Conservation (phyloP, 2,888 invertebrate species). For the Nomada fucata region DNA sequence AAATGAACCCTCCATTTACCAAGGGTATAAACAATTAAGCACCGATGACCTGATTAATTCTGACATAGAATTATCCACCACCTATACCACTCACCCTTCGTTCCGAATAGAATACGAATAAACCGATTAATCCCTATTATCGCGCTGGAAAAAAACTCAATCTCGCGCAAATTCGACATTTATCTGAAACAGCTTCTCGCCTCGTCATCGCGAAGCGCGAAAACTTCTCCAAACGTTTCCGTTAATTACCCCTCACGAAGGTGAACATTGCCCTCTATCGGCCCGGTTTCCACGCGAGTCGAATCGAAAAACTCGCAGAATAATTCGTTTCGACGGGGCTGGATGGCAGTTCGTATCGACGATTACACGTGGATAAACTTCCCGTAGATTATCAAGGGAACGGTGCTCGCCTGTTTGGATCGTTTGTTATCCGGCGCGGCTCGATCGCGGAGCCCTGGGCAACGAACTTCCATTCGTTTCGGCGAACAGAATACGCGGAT, state of each 20-base stretch:
- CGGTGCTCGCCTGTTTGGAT: conserved; percentile 36
- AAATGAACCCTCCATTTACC: too few relatives aligned
- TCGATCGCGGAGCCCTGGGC: conserved; percentile 26
- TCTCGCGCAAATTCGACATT: too few relatives aligned
- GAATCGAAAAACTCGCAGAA: background rate
- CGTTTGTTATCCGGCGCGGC: conserved; percentile 38
- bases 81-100: too few relatives aligned
- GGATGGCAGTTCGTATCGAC: conserved; percentile 22
- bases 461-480: conserved; percentile 47
- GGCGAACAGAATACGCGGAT: conserved; percentile 36
- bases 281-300: background rate
- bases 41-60: too few relatives aligned
- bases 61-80: too few relatives aligned
- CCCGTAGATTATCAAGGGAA: background rate
- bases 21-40: too few relatives aligned
- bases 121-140: too few relatives aligned
- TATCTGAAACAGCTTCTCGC: too few relatives aligned
- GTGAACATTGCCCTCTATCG: background rate
- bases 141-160: too few relatives aligned
- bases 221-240: background rate
- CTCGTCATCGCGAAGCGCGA: background rate
- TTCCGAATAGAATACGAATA: too few relatives aligned
- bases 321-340: too few relatives aligned
- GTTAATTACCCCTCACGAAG: background rate
- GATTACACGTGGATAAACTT: conserved; percentile 23